Base-by-base conservation (phyloP, 1,140 invertebrate species). In the Panonychus citri region DNA sequence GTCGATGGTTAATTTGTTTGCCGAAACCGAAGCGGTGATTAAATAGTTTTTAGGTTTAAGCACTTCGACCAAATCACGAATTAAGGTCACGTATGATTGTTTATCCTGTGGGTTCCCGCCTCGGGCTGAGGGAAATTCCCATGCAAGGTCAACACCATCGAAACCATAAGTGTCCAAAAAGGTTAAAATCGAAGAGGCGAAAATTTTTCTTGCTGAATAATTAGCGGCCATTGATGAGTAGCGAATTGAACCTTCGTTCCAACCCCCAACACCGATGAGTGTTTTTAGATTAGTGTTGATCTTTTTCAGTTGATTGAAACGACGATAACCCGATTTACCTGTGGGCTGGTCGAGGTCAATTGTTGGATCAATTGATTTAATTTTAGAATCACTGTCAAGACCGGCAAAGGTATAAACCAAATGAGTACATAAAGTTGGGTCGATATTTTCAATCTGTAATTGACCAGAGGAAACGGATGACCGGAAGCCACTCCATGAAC, bases 201-300 rank as follows among this genome's bases (percentile, higher is more conserved):
- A 65, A 4, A 59, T 59, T 48, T 68, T 66, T 57, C 84, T 74
- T 10, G 68, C 67, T 5, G 69, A 65, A 0, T 73, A 65, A 56
- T 74, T 73, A 5, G 73, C 69, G 1, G 79, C 81, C 72, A 90
- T 75, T 1, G 68, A 70, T 1, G 83, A 87, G 66, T 84, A 89
- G 62, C 83, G 83, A 19, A 65, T 63, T 7, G 55, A 57, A 0
- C 83, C 84, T 69, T 88, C 83, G 64, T 85, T 86, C 83, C 84
- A 88, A 1, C 82, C 82, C 7, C 82, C 83, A 54, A 85, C 77
- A 0, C 79, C 78, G 0, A 83, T 62, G 17, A 83, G 50, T 0
- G 74, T 69, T 64, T 83, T 85, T 0, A 78, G 55, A 0, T 70
- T 66, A 0, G 78, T 75, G 64, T 79, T 83, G 12, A 60, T 56